Evolutionary conservation across 2,113 vertebrate genomes (phyloP), one percentile per base, ranked within the genome.

Genomic region (Pleuronectes platessa): DNA sequence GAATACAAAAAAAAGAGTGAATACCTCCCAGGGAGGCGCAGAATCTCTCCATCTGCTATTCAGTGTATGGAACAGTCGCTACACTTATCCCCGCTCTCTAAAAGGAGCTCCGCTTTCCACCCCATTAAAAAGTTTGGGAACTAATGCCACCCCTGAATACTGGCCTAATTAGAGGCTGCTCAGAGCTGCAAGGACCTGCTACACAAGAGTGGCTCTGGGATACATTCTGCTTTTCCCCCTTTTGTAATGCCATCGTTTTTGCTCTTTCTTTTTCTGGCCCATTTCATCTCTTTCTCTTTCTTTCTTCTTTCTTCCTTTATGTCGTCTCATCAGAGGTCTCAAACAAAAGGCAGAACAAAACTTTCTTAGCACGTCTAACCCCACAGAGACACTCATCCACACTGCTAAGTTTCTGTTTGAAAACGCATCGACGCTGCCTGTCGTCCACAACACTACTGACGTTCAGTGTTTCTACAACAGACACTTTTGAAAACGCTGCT

Each of bases 61-160:
- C 93, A 94, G 88, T 13, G 86, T 85, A 83, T 91, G 95, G 89
- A 95, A 95, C 95, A 92, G 94, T 95, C 93, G 93, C 95, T 93
- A 95, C 95, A 95, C 96, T 96, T 95, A 95, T 95, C 95, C 93
- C 86, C 81, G 83, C 86, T 88, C 88, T 93, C 92, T 96, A 94
- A 97, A 96, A 95, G 92, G 94, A 94, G 93, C 91, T 90, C 89
- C 65, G 92, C 90, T 93, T 95, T 95, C 93, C 92, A 94, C 96
- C 96, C 96, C 94, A 96, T 96, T 96, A 96, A 97, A 88, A 96
- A 95, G 95, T 95, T 97, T 96, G 95, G 95, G 95, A 95, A 96
- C 94, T 94, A 95, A 96, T 94, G 94, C 93, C 95, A 95, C 93
- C 89, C 94, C 94, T 93, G 94, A 93, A 94, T 95, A 88, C 94